These are phyloP conservation scores for Nasonia vitripennis DNA, from an alignment of 1,140 invertebrate genomes.

Conservation along the genomic window DNA sequence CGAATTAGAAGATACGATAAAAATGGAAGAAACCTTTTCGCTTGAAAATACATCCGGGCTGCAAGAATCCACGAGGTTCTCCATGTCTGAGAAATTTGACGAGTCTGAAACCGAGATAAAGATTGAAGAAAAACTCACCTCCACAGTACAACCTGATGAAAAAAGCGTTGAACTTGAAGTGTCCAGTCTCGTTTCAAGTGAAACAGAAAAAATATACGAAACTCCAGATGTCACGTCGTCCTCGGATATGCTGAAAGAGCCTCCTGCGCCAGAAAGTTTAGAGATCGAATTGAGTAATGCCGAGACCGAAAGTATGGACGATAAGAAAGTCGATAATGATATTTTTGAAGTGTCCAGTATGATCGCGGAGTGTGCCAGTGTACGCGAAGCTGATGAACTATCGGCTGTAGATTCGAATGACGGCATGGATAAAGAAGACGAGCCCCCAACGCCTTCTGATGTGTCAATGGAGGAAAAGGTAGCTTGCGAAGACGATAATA, in stretches of 20 bases:
- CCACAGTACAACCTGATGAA: not conserved
- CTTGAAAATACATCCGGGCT: constrained; percentile 46
- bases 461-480: constrained; percentile 4
- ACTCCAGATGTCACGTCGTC: not conserved
- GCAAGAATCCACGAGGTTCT: not conserved
- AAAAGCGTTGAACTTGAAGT: not conserved
- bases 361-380: constrained; percentile 25
- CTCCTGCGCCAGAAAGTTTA: not conserved
- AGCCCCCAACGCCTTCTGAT: constrained; percentile 44
- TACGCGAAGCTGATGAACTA: not conserved
- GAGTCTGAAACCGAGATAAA: constrained; percentile 1
- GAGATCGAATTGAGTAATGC: not conserved
- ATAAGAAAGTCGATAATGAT: constrained; percentile 17
- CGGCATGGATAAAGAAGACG: constrained; percentile 35
- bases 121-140: not conserved
- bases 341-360: constrained; percentile 22
- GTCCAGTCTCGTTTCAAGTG: not conserved
- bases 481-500: not conserved
- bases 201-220: constrained; percentile 3
- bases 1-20: constrained; percentile 44
- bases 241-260: constrained; percentile 2
- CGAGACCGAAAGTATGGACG: not conserved
- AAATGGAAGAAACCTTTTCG: constrained; percentile 49
- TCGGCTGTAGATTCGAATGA: not conserved
- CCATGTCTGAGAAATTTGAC: not conserved